Conservation (phyloP, 2,113 vertebrate species). For the Seriola quinqueradiata region DNA sequence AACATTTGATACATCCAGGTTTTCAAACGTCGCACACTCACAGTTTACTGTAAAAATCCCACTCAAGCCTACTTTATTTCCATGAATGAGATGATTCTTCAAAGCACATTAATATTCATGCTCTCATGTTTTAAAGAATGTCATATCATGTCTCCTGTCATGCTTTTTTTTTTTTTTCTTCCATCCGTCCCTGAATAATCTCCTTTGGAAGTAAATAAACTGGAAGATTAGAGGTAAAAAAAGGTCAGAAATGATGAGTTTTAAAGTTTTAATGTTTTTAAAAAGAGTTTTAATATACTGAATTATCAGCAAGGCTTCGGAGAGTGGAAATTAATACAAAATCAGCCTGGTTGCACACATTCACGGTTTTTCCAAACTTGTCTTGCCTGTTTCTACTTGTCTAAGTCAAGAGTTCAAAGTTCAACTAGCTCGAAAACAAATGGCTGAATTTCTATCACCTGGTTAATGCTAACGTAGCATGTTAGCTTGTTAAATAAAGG, state of each 20-base stretch:
- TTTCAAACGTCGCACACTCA: constrained; percentile 1
- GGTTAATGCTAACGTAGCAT: too few species aligned
- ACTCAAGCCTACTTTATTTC: constrained; percentile 13
- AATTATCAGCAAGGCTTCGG: not conserved
- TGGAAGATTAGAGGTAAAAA: not conserved
- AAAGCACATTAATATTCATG: constrained; percentile 10
- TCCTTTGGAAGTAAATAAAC: not conserved
- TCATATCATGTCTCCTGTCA: not conserved
- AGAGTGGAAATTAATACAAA: not conserved
- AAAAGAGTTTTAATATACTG: too few species aligned
- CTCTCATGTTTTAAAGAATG: constrained; percentile 11
- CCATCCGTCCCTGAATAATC: not conserved
- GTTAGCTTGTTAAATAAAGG: too few species aligned
- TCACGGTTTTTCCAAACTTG: too few species aligned
- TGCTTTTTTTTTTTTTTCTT: not conserved
- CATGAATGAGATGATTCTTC: constrained; percentile 21
- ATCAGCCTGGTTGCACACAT: too few species aligned
- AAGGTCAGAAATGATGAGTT: not conserved
- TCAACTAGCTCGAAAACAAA: too few species aligned
- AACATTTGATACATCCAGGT: not conserved
- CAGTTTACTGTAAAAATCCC: constrained; percentile 27
- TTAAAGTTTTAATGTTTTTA: not conserved
- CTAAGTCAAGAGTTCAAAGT: too few species aligned
- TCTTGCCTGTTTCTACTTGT: too few species aligned
- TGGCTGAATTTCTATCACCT: too few species aligned